Conservation (phyloP, 2,888 invertebrate species). For the Pseudococcus longispinus region DNA sequence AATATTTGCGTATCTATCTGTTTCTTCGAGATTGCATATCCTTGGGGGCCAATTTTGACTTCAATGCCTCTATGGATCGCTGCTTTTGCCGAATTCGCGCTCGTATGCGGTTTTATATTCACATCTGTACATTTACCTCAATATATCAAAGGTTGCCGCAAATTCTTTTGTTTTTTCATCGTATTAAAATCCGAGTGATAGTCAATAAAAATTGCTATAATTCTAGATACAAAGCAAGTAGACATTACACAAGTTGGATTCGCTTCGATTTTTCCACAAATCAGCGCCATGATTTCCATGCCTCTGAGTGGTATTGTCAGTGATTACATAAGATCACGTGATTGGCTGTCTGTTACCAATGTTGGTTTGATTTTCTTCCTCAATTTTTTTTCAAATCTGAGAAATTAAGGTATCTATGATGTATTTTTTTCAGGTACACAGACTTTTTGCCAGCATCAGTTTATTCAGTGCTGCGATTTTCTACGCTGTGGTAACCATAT, state of each 20-base stretch:
- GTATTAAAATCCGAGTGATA: background rate
- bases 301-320: background rate
- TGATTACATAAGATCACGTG: background rate
- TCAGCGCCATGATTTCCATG: background rate
- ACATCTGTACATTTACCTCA: background rate
- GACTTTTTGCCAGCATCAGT: background rate
- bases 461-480: background rate
- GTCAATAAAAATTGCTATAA: background rate
- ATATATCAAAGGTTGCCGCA: background rate
- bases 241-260: background rate
- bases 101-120: background rate
- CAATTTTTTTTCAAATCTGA: too few species aligned
- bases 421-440: background rate
- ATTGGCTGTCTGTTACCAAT: background rate
- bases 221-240: background rate
- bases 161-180: background rate
- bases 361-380: background rate
- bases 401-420: background rate
- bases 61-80: background rate
- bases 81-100: background rate
- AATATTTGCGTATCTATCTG: background rate
- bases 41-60: constrained; percentile 1
- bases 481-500: background rate
- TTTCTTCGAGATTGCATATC: constrained; percentile 10
- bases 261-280: background rate